phyloP scores from a whole-genome alignment of 2,113 vertebrate species.

The Pimephales promelas region DNA sequence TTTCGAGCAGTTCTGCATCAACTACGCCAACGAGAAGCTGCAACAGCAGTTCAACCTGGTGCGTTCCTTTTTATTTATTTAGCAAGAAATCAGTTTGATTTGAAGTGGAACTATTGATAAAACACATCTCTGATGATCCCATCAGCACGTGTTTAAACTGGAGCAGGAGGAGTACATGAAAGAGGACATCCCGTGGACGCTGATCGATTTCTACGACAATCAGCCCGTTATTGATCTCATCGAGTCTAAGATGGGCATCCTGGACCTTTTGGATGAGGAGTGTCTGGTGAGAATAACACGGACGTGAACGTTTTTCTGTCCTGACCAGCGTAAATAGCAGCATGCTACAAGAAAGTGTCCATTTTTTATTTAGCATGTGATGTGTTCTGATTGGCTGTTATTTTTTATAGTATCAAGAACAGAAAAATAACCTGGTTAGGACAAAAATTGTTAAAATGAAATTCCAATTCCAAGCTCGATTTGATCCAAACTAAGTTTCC shows the following conservation, averaged over 20 bases:
- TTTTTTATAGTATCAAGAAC: neutral
- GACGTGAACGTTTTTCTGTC: neutral
- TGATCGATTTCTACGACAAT: conserved; percentile 98
- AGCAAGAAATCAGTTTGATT: neutral
- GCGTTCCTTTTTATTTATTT: conserved; percentile 53
- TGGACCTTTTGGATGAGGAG: conserved; percentile 95
- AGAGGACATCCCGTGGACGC: conserved; percentile 94
- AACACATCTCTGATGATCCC: neutral
- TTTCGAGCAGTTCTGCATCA: conserved; percentile 99
- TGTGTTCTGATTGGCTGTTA: neutral
- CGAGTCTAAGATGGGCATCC: conserved; percentile 96
- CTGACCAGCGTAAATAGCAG: neutral
- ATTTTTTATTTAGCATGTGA: neutral
- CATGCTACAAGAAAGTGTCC: neutral
- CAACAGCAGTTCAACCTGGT: conserved; percentile 99
- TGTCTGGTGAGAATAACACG: conserved; percentile 83
- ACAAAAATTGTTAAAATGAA: neutral
- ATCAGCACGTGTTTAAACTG: conserved; percentile 96
- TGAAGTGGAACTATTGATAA: neutral
- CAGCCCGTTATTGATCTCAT: conserved; percentile 95
- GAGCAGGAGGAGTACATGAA: conserved; percentile 99
- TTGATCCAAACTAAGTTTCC: too few relatives aligned
- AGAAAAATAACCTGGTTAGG: neutral
- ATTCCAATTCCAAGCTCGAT: too few relatives aligned
- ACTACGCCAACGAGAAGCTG: conserved; percentile 97